Conservation (phyloP, 2,113 vertebrate genomes). For the Pipra filicauda region DNA sequence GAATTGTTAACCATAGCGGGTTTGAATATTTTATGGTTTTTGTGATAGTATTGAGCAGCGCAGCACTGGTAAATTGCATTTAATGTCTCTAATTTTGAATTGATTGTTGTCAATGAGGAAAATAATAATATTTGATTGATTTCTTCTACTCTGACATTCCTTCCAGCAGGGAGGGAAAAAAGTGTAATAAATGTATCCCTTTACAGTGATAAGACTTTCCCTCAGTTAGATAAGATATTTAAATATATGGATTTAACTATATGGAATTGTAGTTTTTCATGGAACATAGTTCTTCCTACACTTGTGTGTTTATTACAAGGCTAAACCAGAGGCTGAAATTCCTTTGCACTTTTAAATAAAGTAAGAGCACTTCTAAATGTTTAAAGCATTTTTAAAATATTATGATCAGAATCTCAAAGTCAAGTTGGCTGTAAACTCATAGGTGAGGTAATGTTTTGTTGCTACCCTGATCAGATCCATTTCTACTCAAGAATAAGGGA, state of each 20-base stretch:
- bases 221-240: neutral
- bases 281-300: neutral
- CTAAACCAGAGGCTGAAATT: neutral
- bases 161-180: neutral
- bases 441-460: neutral
- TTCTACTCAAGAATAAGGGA: neutral
- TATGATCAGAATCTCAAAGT: neutral
- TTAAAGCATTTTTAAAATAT: neutral
- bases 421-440: neutral
- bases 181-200: neutral
- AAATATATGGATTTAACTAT: neutral
- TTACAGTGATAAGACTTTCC: neutral
- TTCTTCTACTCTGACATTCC: neutral
- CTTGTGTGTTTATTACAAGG: neutral
- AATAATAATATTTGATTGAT: neutral
- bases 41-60: constrained; percentile 92
- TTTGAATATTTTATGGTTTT: constrained; percentile 97
- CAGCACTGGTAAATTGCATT: constrained; percentile 81
- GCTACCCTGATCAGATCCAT: neutral
- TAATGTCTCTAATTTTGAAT: neutral
- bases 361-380: neutral
- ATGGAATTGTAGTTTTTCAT: neutral
- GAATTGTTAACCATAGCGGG: constrained; percentile 92
- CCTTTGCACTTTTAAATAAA: neutral
- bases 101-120: neutral